Conservation (phyloP, 2,797 vertebrate species). For the Peromyscus attwateri region DNA sequence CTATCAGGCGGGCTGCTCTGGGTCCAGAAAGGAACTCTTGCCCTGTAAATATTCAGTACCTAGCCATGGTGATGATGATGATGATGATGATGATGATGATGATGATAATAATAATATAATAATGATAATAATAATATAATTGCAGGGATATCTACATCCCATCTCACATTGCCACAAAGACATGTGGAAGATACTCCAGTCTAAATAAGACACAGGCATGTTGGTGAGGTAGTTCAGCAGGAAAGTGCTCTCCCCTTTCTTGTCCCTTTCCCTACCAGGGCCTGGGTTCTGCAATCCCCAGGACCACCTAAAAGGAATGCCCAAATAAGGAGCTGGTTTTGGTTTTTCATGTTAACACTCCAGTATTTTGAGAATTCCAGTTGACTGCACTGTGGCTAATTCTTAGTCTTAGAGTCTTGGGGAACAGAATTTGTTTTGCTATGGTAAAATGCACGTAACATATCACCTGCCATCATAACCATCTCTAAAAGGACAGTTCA, state of each 20-base stretch:
- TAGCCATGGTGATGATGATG: neutral
- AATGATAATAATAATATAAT: neutral
- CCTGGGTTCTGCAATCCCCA: neutral
- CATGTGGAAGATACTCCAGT: neutral
- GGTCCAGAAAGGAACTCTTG: neutral
- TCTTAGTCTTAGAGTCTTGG: neutral
- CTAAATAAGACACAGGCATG: neutral
- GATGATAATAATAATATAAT: neutral
- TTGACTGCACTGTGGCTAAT: neutral
- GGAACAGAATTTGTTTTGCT: neutral
- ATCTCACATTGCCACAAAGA: neutral
- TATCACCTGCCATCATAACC: neutral
- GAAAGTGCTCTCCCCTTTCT: neutral
- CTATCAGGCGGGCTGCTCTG: neutral
- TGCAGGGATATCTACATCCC: accelerated
- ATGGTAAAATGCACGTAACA: neutral
- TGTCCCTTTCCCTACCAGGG: neutral
- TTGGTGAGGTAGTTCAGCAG: too few relatives aligned
- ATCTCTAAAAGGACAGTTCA: neutral
- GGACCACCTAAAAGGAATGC: neutral
- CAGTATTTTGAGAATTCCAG: neutral
- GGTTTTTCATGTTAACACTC: neutral
- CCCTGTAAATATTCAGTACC: neutral
- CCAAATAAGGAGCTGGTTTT: neutral
- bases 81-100: too few relatives aligned